Base-by-base conservation (phyloP, 92 coral and sea anemone genomes). In the Parazoanthus darwini region DNA sequence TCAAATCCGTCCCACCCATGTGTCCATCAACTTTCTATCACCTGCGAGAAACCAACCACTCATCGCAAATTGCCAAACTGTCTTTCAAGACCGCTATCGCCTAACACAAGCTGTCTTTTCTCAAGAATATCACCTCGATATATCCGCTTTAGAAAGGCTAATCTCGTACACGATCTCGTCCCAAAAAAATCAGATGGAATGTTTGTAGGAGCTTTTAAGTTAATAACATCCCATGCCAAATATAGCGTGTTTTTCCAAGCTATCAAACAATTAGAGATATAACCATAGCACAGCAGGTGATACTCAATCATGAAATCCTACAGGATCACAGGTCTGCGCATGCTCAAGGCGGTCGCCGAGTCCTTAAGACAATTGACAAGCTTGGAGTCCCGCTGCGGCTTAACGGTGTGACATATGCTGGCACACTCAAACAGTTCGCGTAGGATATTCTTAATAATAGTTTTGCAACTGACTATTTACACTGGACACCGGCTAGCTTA, bases 181-280 rank as follows among this genome's bases (percentile, higher is more conserved):
- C 74, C 9, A 74, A 70, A 63, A 79, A 86, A 92, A 87, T 84
- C 78, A 74, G 76, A 71, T 54, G 77, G 88, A 93, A 90, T 89
- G 71, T 91, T 87, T 86, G 54, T 73, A 74, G 82, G 86, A 81
- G 89, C 71, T 85, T 76, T 89, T 88, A 90, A 91, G 93, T 94
- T 89, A 91, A 94, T 90, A 94, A 93, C 90, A 91, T 88, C 80
- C 92, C 90, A 89, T 90, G 92, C 96, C 94, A 91, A 91, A 95
- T 95, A 95, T 95, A 95, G 98, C 94, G 98, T 95, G 98, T 95
- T 93, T 95, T 95, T 92, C 92, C 94, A 93, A 93, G 96, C 96
- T 94, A 95, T 95, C 98, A 95, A 95, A 95, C 98, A 95, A 95
- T 95, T 95, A 95, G 89, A 91, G 94, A 93, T 93, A 95, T 95